Percentiles rank a stretch among this genome's conserved stretches.
These are phyloP conservation scores for Leptopilina drosophilae DNA, from an alignment of 2,888 invertebrate genomes.

Conservation along the genomic window DNA sequence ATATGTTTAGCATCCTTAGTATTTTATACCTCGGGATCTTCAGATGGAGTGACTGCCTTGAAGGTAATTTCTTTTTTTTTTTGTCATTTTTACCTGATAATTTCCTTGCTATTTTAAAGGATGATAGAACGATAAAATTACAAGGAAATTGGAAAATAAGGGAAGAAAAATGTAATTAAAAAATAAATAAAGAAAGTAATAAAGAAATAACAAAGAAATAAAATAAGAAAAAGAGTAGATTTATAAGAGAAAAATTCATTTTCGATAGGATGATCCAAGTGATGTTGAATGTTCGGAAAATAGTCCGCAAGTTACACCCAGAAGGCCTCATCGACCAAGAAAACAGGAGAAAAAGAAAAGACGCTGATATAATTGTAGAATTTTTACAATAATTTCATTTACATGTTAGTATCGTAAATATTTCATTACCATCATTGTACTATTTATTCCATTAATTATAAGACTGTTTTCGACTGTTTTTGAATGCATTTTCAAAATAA, in stretches of 20 bases:
- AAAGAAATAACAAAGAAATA: no score
- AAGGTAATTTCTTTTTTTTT: constrained; percentile 66
- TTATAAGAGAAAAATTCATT: background rate
- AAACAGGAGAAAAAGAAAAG: constrained; percentile 86
- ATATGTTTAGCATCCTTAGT: constrained; percentile 90
- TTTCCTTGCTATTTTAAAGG: background rate
- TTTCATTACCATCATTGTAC: background rate
- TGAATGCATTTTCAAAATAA: background rate
- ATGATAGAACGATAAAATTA: no score
- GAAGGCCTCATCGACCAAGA: constrained; percentile 81
- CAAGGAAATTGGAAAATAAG: no score
- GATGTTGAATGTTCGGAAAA: constrained; percentile 87
- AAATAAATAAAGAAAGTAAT: no score
- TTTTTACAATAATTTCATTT: constrained; percentile 42
- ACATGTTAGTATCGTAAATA: constrained; percentile 19
- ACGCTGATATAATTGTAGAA: constrained; percentile 76
- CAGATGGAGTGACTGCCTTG: constrained; percentile 71
- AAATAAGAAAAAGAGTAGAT: no score
- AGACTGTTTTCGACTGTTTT: background rate
- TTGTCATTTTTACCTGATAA: background rate
- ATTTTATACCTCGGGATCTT: constrained; percentile 77
- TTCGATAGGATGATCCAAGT: constrained; percentile 81
- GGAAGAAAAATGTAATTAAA: no score
- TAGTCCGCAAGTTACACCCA: constrained; percentile 84
- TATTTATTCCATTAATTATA: background rate